phyloP scores from a whole-genome alignment of 1,140 invertebrate genomes.

The Drusus annulatus region DNA sequence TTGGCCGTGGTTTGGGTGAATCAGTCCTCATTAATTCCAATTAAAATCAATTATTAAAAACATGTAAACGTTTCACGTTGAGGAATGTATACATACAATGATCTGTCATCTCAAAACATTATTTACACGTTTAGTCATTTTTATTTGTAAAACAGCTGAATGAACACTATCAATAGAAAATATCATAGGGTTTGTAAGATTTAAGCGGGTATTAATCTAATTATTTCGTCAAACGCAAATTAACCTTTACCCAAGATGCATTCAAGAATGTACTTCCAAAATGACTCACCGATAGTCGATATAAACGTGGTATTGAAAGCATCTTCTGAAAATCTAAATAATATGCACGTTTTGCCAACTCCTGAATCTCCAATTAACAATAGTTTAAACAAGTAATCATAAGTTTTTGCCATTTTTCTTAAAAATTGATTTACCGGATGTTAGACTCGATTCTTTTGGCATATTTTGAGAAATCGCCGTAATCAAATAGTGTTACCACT shows the following conservation, averaged over 20 bases:
- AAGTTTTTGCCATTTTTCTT: constrained; percentile 92
- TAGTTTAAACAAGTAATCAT: constrained; percentile 98
- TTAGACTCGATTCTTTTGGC: constrained; percentile 47
- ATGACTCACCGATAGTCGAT: constrained; percentile 89
- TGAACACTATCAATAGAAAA: too few relatives aligned
- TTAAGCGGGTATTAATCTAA: constrained; percentile 1
- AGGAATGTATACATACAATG: constrained; percentile 10
- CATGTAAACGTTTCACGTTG: constrained; percentile 18
- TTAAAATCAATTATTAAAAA: constrained; percentile 43
- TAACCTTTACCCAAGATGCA: constrained; percentile 35
- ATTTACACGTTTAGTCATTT: too few relatives aligned
- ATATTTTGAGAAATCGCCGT: constrained; percentile 52
- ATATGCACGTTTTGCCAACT: constrained; percentile 98
- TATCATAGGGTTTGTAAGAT: too few relatives aligned
- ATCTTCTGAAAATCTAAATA: constrained; percentile 98
- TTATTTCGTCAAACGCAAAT: constrained; percentile 22
- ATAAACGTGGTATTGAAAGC: constrained; percentile 99
- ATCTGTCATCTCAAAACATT: constrained; percentile 5
- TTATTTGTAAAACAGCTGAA: too few relatives aligned
- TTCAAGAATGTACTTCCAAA: constrained; percentile 33
- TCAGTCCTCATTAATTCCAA: constrained; percentile 39
- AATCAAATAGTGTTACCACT: constrained; percentile 35
- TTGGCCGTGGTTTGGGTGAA: constrained; percentile 5
- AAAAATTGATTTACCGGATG: constrained; percentile 58
- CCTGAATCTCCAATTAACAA: constrained; percentile 98